Conservation (phyloP, 1,140 invertebrate genomes). For the Trachymyrmex cornetzi region DNA sequence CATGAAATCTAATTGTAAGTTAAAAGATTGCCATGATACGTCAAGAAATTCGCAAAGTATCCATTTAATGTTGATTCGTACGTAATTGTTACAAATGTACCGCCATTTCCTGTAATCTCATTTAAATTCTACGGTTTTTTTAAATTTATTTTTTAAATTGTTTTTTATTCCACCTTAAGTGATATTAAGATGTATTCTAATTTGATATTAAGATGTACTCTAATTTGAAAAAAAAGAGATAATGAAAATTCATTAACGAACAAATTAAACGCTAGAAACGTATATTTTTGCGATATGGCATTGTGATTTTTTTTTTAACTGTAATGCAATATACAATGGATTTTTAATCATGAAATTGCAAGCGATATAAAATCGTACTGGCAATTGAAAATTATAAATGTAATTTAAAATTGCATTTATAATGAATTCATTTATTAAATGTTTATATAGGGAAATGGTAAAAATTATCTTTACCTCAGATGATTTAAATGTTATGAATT, state of each 20-base stretch:
- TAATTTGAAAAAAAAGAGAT: not conserved
- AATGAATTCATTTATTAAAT: no score
- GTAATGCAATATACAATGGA: no score
- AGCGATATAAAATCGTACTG: no score
- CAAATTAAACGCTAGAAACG: not conserved
- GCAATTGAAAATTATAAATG: no score
- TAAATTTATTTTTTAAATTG: not conserved
- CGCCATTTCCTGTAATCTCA: not conserved
- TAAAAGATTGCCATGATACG: not conserved
- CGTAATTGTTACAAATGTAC: no score
- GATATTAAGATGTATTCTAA: not conserved
- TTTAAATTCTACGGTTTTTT: not conserved
- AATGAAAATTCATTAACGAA: constrained; percentile 9
- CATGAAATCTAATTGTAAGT: not conserved
- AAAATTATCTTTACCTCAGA: no score
- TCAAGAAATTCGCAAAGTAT: not conserved
- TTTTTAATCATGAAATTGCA: no score
- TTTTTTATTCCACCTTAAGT: not conserved
- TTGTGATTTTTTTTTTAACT: no score
- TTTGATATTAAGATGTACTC: not conserved
- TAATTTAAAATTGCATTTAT: no score
- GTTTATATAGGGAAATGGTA: no score
- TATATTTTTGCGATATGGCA: no score
- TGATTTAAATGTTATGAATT: no score
- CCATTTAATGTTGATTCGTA: not conserved